phyloP scores from a whole-genome alignment of 1,140 invertebrate species.

The Zaprionus gabonicus region DNA sequence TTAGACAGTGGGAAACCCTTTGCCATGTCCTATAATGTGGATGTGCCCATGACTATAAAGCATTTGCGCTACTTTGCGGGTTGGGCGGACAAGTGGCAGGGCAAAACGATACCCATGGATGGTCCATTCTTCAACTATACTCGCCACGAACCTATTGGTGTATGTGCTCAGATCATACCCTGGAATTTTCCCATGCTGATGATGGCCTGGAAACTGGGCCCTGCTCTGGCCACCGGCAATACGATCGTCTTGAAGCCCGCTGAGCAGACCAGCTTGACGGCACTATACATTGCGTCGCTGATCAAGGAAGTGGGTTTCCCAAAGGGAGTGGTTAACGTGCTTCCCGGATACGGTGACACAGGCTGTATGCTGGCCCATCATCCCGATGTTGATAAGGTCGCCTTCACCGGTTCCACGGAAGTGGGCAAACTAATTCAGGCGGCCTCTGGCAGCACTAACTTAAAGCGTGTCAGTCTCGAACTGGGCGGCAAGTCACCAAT shows the following conservation, averaged over 20 bases:
- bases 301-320: constrained; percentile 95
- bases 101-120: constrained; percentile 94
- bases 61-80: constrained; percentile 94
- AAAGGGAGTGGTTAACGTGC: constrained; percentile 93
- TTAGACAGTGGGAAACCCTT: constrained; percentile 98
- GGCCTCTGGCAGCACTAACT: constrained; percentile 91
- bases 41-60: constrained; percentile 89
- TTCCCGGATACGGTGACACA: constrained; percentile 94
- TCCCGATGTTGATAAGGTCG: constrained; percentile 91
- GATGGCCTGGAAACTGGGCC: constrained; percentile 98
- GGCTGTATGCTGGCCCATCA: constrained; percentile 93
- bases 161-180: constrained; percentile 98
- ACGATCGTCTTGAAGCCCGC: constrained; percentile 97
- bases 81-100: constrained; percentile 83
- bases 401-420: constrained; percentile 91
- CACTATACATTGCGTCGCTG: constrained; percentile 94
- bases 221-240: constrained; percentile 95
- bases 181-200: constrained; percentile 99
- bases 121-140: constrained; percentile 95
- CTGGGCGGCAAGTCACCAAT: constrained; percentile 98
- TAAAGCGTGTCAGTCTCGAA: constrained; percentile 96
- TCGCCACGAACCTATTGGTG: constrained; percentile 97
- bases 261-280: constrained; percentile 98
- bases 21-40: constrained; percentile 88
- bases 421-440: constrained; percentile 95